phyloP scores from a whole-genome alignment of 2,113 vertebrate genomes.

The Engystomops pustulosus region DNA sequence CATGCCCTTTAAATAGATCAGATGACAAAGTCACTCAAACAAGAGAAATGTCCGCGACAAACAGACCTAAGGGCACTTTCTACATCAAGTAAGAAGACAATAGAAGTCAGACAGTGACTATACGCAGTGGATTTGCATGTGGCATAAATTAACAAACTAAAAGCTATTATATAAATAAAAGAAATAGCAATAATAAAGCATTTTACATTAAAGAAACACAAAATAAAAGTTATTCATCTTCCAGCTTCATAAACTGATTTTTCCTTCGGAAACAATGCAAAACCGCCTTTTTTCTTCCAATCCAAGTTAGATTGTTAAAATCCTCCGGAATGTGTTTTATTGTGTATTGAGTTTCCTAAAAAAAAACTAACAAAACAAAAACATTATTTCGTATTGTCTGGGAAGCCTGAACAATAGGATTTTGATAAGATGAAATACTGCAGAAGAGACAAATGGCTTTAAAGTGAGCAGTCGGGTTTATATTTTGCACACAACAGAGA shows the following conservation, averaged over 20 bases:
- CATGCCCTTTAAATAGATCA: no score
- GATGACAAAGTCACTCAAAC: no score
- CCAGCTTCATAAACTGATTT: conserved; percentile 49
- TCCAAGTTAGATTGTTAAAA: conserved; percentile 51
- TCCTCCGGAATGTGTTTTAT: conserved; percentile 46
- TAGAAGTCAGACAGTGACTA: not conserved
- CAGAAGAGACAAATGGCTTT: conserved; percentile 12
- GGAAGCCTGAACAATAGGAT: conserved; percentile 46
- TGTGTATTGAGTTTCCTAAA: conserved; percentile 30
- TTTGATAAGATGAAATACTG: conserved; percentile 53
- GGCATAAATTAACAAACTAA: not conserved
- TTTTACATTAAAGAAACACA: conserved; percentile 42
- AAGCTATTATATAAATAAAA: conserved; percentile 29
- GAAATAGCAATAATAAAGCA: not conserved
- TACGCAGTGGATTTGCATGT: not conserved
- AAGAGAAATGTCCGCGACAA: not conserved
- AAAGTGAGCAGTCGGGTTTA: conserved; percentile 37
- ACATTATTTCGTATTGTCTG: conserved; percentile 39
- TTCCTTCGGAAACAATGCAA: conserved; percentile 24
- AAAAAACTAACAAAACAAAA: conserved; percentile 31
- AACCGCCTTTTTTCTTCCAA: conserved; percentile 23
- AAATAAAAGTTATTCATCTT: conserved; percentile 43
- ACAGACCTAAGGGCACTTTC: not conserved
- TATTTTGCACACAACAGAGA: conserved; percentile 60
- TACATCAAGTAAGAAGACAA: not conserved